Evolutionary conservation across 2,888 invertebrate genomes (phyloP).

Genomic region (Automeris io): DNA sequence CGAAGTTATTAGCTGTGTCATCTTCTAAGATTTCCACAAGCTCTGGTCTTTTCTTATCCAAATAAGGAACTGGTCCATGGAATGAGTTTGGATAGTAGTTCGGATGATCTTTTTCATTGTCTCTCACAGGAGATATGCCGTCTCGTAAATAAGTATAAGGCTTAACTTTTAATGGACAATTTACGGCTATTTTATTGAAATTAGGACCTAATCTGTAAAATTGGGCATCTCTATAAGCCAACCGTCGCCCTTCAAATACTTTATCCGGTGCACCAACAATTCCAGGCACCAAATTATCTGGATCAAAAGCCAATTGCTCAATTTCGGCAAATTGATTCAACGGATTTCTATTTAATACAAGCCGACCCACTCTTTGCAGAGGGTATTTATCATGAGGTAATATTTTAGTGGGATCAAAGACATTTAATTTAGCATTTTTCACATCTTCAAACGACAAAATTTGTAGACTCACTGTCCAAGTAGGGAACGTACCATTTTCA

Average conservation of each 20-base stretch:
- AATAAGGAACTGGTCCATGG: conserved; percentile 84
- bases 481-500: conserved; percentile 72
- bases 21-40: too few species aligned
- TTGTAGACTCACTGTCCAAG: conserved; percentile 54
- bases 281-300: conserved; percentile 53
- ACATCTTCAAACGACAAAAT: conserved; percentile 36
- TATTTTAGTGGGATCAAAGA: conserved; percentile 45
- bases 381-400: conserved; percentile 54
- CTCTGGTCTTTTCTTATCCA: conserved; percentile 49
- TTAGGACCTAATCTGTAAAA: conserved; percentile 48
- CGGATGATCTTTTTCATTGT: conserved; percentile 91
- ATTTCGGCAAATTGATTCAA: conserved; percentile 42
- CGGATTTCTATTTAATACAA: conserved; percentile 38
- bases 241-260: conserved; percentile 37
- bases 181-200: conserved; percentile 43
- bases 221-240: conserved; percentile 45
- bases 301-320: conserved; percentile 44
- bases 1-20: too few species aligned
- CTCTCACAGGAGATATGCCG: conserved; percentile 80
- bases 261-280: conserved; percentile 48
- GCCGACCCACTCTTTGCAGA: conserved; percentile 38
- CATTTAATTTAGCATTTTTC: conserved; percentile 38
- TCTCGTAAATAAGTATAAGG: conserved; percentile 45
- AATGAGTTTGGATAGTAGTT: conserved; percentile 98
- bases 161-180: conserved; percentile 38